phyloP scores from a whole-genome alignment of 2,888 invertebrate genomes.

The Plusia festucae region DNA sequence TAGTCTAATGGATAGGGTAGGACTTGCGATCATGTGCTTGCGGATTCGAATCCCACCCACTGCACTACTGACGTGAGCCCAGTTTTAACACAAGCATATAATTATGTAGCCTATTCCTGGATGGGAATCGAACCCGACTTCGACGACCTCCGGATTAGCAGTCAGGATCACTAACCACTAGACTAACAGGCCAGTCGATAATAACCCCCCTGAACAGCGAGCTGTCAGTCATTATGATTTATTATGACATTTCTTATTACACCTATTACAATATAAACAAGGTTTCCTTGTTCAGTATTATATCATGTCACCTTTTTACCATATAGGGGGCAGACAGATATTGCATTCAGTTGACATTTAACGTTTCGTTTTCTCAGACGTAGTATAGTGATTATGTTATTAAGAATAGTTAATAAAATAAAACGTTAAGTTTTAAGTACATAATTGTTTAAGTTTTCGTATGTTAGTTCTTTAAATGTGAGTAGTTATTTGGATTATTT shows the following conservation, averaged over 20 bases:
- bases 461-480: not conserved
- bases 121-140: no score
- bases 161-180: no score
- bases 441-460: not conserved
- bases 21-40: no score
- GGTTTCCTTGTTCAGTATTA: conserved; percentile 7
- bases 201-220: not conserved
- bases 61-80: no score
- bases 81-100: no score
- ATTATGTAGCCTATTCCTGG: no score
- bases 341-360: not conserved
- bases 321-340: not conserved
- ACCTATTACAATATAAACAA: not conserved
- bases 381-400: not conserved
- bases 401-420: not conserved
- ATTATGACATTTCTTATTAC: conserved; percentile 9
- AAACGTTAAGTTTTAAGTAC: not conserved
- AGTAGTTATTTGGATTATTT: not conserved
- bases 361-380: not conserved
- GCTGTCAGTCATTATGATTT: conserved; percentile 9
- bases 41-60: no score
- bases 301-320: not conserved
- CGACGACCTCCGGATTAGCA: no score
- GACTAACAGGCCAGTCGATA: no score
- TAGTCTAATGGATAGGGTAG: no score